phyloP scores from a whole-genome alignment of 1,140 invertebrate species.

The Drosophila repletoides region DNA sequence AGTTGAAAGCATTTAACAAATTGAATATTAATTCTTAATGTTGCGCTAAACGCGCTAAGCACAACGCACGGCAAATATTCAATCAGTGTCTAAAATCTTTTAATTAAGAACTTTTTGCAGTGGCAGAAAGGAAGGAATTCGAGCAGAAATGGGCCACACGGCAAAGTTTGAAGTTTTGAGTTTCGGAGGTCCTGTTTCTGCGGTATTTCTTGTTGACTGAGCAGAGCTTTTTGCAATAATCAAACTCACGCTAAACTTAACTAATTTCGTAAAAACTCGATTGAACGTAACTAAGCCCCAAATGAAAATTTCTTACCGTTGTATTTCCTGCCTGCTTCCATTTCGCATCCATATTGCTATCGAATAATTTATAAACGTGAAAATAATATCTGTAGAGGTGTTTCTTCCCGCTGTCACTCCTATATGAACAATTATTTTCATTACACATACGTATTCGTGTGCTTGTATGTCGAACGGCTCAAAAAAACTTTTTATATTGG shows the following conservation, averaged over 20 bases:
- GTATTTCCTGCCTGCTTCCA: slow-evolving; percentile 10
- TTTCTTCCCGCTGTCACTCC: too few relatives aligned
- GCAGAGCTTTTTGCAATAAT: slow-evolving; percentile 30
- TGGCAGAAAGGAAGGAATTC: not conserved
- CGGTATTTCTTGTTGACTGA: too few relatives aligned
- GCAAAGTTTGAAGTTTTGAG: slow-evolving; percentile 2
- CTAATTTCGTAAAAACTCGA: slow-evolving; percentile 62
- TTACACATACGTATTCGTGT: too few relatives aligned
- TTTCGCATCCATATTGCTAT: not conserved
- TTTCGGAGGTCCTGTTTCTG: not conserved
- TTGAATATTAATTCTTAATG: slow-evolving; percentile 47
- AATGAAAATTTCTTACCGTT: slow-evolving; percentile 55
- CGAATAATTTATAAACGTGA: not conserved
- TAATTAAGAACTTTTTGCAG: slow-evolving; percentile 54
- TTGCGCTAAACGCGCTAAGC: not conserved
- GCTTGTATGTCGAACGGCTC: too few relatives aligned
- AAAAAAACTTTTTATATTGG: too few relatives aligned
- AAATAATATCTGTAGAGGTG: too few relatives aligned
- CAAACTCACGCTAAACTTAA: slow-evolving; percentile 60
- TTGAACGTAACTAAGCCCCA: too few relatives aligned
- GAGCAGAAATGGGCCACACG: not conserved
- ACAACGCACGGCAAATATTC: slow-evolving; percentile 30
- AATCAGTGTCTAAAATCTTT: slow-evolving; percentile 59
- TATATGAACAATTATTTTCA: too few relatives aligned
- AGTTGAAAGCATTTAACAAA: too few relatives aligned